Percentiles rank a stretch among this genome's conserved stretches.
phyloP scores from a whole-genome alignment of 2,797 vertebrate genomes.

The Microhierax caerulescens region DNA sequence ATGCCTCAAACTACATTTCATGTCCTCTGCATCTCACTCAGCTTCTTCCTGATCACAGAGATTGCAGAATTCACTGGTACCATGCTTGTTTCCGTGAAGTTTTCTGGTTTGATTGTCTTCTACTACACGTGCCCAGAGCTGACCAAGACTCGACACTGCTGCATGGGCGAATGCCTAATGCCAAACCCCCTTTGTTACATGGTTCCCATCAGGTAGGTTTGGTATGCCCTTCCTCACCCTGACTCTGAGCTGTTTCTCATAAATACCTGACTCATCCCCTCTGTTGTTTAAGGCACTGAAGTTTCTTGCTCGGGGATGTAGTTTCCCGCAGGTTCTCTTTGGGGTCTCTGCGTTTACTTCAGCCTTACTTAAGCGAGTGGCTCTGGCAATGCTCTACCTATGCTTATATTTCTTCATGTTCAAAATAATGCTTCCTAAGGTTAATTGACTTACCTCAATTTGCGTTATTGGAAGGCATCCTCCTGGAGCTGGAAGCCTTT shows the following conservation, averaged over 20 bases:
- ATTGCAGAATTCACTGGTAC: background rate
- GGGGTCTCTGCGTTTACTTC: background rate
- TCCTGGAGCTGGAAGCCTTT: background rate
- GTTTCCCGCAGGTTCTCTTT: background rate
- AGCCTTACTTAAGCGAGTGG: background rate
- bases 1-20: background rate
- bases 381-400: background rate
- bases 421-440: background rate
- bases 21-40: background rate
- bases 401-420: background rate
- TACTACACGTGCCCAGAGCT: background rate
- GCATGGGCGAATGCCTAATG: background rate
- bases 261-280: background rate
- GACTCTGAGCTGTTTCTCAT: background rate
- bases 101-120: background rate
- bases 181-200: background rate
- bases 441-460: background rate
- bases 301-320: background rate
- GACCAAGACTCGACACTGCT: background rate
- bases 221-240: background rate
- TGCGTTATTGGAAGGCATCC: background rate
- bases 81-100: background rate
- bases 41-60: background rate
- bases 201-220: background rate
- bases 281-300: accelerated